These are phyloP conservation scores for Parazoanthus darwini DNA, from an alignment of 92 coral and sea anemone species.

Conservation along the genomic window DNA sequence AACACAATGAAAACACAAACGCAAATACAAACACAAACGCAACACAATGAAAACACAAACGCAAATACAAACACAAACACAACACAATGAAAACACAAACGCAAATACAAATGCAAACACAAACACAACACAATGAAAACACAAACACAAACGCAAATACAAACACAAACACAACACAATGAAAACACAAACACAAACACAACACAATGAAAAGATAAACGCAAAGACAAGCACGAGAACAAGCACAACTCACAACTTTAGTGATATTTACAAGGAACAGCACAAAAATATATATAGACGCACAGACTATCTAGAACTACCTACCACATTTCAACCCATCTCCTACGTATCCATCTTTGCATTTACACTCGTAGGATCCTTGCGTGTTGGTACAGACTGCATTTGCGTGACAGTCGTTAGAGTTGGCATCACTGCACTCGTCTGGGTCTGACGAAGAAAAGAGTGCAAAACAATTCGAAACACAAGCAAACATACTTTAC, in stretches of 20 bases:
- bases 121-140: too few relatives aligned
- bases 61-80: too few relatives aligned
- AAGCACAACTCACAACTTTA: background rate
- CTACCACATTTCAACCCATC: slow-evolving; percentile 13
- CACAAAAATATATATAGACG: background rate
- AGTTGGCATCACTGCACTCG: slow-evolving; percentile 3
- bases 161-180: background rate
- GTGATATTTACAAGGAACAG: background rate
- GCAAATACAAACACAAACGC: too few relatives aligned
- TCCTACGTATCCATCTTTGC: slow-evolving; percentile 30
- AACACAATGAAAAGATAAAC: too few relatives aligned
- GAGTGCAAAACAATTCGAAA: background rate
- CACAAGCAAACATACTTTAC: background rate
- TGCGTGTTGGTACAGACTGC: slow-evolving; percentile 25
- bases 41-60: too few relatives aligned
- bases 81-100: too few relatives aligned
- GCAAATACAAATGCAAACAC: too few relatives aligned
- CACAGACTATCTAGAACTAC: background rate
- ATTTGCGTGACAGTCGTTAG: slow-evolving; percentile 25
- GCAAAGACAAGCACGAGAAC: background rate
- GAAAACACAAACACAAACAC: too few relatives aligned
- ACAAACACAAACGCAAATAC: too few relatives aligned
- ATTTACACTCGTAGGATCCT: slow-evolving; percentile 32
- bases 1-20: too few relatives aligned
- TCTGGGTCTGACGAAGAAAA: background rate